Conservation (phyloP, 2,797 vertebrate species). For the Rhyacichthys aspro region DNA sequence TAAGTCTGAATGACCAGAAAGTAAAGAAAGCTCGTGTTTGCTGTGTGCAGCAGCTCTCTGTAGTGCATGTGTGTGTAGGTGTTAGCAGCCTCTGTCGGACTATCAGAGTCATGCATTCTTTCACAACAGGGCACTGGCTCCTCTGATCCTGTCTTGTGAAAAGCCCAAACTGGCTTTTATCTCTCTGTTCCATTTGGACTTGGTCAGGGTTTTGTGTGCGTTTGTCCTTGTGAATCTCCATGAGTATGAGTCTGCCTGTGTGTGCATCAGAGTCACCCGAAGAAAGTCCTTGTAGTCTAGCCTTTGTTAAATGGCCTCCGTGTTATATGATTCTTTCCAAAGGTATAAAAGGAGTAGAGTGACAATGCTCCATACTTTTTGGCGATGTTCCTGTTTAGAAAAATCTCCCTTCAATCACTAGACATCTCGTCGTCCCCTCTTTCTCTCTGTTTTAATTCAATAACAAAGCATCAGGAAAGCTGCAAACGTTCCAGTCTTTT, state of each 20-base stretch:
- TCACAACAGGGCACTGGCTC: conserved; percentile 36
- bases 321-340: no score
- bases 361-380: no score
- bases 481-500: neutral
- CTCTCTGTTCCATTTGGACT: conserved; percentile 33
- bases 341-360: no score
- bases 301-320: no score
- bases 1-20: neutral
- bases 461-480: neutral
- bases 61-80: conserved; percentile 8
- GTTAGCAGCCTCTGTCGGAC: conserved; percentile 17
- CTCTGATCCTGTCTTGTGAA: conserved; percentile 50
- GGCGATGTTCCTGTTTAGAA: no score
- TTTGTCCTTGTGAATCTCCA: conserved; percentile 3
- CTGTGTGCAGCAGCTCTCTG: conserved; percentile 24
- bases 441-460: neutral
- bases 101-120: conserved; percentile 44
- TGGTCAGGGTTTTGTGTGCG: conserved; percentile 12
- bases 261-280: neutral
- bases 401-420: no score
- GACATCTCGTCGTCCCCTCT: no score
- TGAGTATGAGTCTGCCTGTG: neutral
- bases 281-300: neutral
- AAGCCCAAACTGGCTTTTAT: conserved; percentile 47
- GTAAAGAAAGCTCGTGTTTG: conserved; percentile 9